Conservation (phyloP, 2,113 vertebrate species). For the Synchiropus splendidus region DNA sequence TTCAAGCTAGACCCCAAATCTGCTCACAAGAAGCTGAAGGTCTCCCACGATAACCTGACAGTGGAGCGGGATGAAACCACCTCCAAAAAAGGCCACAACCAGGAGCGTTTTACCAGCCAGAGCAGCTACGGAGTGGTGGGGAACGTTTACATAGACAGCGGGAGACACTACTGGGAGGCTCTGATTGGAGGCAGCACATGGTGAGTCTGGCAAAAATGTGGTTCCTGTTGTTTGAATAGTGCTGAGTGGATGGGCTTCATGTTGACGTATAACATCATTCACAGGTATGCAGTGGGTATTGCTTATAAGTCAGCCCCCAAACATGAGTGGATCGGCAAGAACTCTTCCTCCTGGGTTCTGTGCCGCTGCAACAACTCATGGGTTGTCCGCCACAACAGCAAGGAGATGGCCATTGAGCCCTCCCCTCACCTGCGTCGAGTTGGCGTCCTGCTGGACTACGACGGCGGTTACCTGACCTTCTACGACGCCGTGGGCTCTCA, state of each 20-base stretch:
- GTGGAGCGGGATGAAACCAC: slow-evolving; percentile 94
- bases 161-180: slow-evolving; percentile 97
- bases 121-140: slow-evolving; percentile 90
- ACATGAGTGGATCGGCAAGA: slow-evolving; percentile 96
- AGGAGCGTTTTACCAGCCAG: slow-evolving; percentile 91
- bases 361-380: slow-evolving; percentile 95
- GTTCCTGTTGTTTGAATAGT: too few species aligned
- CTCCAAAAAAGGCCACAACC: slow-evolving; percentile 92
- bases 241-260: too few species aligned
- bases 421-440: slow-evolving; percentile 87
- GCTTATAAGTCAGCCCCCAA: slow-evolving; percentile 94
- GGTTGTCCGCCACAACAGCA: slow-evolving; percentile 92
- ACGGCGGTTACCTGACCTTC: slow-evolving; percentile 84
- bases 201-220: too few species aligned
- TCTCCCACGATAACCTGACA: slow-evolving; percentile 92
- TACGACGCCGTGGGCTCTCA: slow-evolving; percentile 93
- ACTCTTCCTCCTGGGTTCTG: slow-evolving; percentile 90
- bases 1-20: slow-evolving; percentile 97
- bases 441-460: slow-evolving; percentile 91
- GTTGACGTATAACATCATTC: too few species aligned
- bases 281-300: slow-evolving; percentile 92
- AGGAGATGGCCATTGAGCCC: slow-evolving; percentile 86
- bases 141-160: slow-evolving; percentile 95
- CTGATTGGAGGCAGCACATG: slow-evolving; percentile 95
- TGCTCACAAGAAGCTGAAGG: slow-evolving; percentile 91